Conservation (phyloP, 1,140 invertebrate genomes). For the Diprion similis region DNA sequence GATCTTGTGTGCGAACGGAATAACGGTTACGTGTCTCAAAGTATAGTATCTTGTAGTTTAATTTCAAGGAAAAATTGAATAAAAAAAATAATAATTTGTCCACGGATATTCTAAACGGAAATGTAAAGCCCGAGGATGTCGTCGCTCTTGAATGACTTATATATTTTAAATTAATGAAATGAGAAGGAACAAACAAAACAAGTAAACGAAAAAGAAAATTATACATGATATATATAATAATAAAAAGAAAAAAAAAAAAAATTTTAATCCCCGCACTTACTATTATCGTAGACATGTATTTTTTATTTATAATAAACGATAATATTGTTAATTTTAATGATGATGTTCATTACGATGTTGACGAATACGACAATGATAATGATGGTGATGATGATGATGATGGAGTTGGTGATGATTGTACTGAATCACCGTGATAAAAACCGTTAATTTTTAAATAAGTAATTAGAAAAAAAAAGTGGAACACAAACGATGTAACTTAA, state of each 20-base stretch:
- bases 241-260: neutral
- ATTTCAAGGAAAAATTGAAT: too few relatives aligned
- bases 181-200: neutral
- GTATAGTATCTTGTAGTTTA: too few relatives aligned
- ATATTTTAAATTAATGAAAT: neutral
- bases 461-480: neutral
- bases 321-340: neutral
- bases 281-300: constrained; percentile 14
- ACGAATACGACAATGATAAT: neutral
- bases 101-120: neutral
- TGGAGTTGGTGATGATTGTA: neutral
- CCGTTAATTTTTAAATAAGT: neutral
- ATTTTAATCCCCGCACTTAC: neutral
- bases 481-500: neutral
- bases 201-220: too few relatives aligned
- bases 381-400: neutral
- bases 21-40: too few relatives aligned
- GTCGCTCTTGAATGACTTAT: constrained; percentile 2
- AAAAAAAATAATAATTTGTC: too few relatives aligned
- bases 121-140: neutral
- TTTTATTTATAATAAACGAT: constrained; percentile 15
- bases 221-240: neutral
- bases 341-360: neutral
- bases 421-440: neutral
- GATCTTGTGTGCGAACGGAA: too few relatives aligned